phyloP scores from a whole-genome alignment of 2,113 vertebrate species.

The Acanthisitta chloris region DNA sequence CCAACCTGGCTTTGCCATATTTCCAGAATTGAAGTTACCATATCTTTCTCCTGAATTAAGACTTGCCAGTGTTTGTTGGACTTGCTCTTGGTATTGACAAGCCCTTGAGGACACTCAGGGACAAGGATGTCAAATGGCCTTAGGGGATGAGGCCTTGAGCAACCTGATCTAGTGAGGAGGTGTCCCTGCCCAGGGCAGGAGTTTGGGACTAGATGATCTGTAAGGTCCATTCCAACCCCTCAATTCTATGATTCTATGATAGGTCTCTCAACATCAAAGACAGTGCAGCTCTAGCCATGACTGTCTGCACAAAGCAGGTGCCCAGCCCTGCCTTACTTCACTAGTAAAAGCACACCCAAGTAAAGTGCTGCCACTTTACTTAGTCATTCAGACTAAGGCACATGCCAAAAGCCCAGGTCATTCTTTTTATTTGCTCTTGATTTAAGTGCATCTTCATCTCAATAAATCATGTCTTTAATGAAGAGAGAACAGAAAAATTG shows the following conservation, averaged over 20 bases:
- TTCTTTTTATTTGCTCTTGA: background rate
- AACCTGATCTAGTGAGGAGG: too few species aligned
- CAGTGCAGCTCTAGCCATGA: rapidly evolving
- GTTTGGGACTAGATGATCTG: too few species aligned
- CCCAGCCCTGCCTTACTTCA: background rate
- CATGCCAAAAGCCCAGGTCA: background rate
- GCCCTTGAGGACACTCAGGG: background rate
- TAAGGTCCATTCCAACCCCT: too few species aligned
- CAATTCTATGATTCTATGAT: too few species aligned
- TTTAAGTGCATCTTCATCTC: background rate
- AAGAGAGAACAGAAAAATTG: background rate
- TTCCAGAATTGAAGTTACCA: background rate
- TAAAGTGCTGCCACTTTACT: background rate
- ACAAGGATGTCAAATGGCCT: background rate
- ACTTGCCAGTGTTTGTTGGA: background rate
- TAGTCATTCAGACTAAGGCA: background rate
- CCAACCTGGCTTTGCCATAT: too few species aligned
- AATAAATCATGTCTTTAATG: background rate
- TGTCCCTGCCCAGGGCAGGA: too few species aligned
- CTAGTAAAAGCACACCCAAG: background rate
- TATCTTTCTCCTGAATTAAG: background rate
- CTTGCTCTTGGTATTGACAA: rapidly evolving
- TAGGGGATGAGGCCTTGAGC: too few species aligned
- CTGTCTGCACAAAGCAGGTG: background rate
- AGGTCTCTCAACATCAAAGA: background rate